Evolutionary conservation across 2,113 vertebrate genomes (phyloP).

Genomic region (Thunnus maccoyii): DNA sequence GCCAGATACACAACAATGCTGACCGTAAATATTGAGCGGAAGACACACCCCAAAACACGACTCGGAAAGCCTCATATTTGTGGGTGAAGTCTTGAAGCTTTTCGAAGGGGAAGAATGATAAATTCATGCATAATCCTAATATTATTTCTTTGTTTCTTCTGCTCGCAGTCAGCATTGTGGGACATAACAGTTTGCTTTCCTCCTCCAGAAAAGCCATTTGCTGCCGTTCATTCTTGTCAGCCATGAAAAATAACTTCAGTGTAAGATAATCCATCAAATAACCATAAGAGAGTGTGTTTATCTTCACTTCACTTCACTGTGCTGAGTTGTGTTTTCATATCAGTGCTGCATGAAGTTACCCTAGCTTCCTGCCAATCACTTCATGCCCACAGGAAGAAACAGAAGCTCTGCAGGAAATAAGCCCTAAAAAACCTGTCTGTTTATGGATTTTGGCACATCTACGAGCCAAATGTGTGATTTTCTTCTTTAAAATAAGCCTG

Average conservation of each 20-base stretch:
- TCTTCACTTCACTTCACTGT: conserved; percentile 6
- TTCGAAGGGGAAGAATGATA: conserved; percentile 15
- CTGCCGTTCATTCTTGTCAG: not conserved
- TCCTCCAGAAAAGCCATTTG: not conserved
- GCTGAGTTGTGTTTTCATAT: conserved; percentile 57
- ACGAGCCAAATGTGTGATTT: conserved; percentile 2
- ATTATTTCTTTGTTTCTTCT: conserved; percentile 2
- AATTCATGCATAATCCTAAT: not conserved
- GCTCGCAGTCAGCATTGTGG: not conserved
- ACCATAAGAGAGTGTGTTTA: conserved; percentile 15
- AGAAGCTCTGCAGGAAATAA: conserved; percentile 36
- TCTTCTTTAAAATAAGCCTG: conserved; percentile 15
- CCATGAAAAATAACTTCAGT: not conserved
- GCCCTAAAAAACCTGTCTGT: conserved; percentile 8
- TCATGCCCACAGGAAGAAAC: conserved; percentile 48
- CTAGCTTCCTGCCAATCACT: conserved; percentile 40
- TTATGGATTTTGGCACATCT: conserved; percentile 23
- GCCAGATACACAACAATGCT: conserved; percentile 46
- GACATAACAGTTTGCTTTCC: not conserved
- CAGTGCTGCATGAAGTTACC: conserved; percentile 37
- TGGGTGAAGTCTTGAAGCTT: not conserved
- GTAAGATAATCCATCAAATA: conserved; percentile 18
- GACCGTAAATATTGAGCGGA: conserved; percentile 48
- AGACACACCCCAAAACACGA: conserved; percentile 27
- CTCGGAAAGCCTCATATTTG: not conserved